phyloP scores from a whole-genome alignment of 2,113 vertebrate genomes.

The Bettongia penicillata region DNA sequence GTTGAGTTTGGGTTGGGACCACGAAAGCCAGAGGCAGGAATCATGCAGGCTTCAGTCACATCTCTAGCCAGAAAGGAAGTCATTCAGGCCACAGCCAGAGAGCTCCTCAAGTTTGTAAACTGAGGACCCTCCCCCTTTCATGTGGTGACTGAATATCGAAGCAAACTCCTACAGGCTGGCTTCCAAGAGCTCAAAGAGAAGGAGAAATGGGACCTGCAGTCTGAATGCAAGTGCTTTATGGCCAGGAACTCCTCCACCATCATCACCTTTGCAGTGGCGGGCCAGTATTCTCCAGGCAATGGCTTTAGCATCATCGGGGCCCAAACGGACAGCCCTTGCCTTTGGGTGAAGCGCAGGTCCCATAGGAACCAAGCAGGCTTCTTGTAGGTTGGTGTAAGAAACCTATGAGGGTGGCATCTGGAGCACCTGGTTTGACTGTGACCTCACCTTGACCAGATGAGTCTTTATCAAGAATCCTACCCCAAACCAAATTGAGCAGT shows the following conservation, averaged over 20 bases:
- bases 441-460: conserved; percentile 94
- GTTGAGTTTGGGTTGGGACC: too few species aligned
- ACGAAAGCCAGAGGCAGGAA: too few species aligned
- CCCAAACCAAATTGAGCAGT: conserved; percentile 87
- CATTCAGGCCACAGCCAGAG: conserved; percentile 90
- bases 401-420: conserved; percentile 98
- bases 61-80: conserved; percentile 87
- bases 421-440: conserved; percentile 98
- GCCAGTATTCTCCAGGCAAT: conserved; percentile 51
- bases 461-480: conserved; percentile 90
- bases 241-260: conserved; percentile 96
- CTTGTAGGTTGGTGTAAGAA: conserved; percentile 94
- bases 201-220: conserved; percentile 93
- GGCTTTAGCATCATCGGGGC: too few species aligned
- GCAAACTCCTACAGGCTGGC: conserved; percentile 90
- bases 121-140: conserved; percentile 94
- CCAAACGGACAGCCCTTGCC: conserved; percentile 84
- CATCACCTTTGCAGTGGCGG: conserved; percentile 96
- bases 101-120: conserved; percentile 94
- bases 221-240: conserved; percentile 94
- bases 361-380: conserved; percentile 89
- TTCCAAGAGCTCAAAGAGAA: conserved; percentile 95
- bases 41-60: conserved; percentile 62
- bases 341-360: conserved; percentile 93
- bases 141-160: conserved; percentile 93